A percentile compares a stretch with the other conserved stretches of the same genome.
These are phyloP conservation scores for Mastacembelus armatus DNA, from an alignment of 2,797 vertebrate genomes.

Conservation along the genomic window DNA sequence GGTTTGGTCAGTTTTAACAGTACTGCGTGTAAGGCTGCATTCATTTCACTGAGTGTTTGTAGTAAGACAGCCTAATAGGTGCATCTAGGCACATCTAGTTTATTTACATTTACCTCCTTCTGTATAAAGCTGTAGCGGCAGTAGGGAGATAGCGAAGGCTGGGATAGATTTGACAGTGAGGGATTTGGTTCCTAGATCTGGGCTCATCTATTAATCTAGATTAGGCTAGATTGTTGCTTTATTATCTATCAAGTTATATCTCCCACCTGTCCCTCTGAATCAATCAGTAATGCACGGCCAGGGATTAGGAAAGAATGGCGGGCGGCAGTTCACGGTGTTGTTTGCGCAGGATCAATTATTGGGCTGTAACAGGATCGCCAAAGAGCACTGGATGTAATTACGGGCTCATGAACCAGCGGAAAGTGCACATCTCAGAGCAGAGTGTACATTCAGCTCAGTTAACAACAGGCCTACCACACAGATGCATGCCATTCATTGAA, in stretches of 20 bases:
- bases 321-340: slow-evolving; percentile 72
- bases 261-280: slow-evolving; percentile 83
- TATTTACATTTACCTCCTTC: slow-evolving; percentile 49
- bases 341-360: slow-evolving; percentile 83
- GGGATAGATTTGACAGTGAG: slow-evolving; percentile 49
- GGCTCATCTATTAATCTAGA: slow-evolving; percentile 84
- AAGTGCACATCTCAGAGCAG: slow-evolving; percentile 60
- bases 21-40: slow-evolving; percentile 4
- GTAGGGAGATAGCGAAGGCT: slow-evolving; percentile 45
- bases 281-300: slow-evolving; percentile 85
- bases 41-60: neutral
- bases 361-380: slow-evolving; percentile 81
- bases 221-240: slow-evolving; percentile 85
- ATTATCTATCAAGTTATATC: slow-evolving; percentile 85
- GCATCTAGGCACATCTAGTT: slow-evolving; percentile 19
- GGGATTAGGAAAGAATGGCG: slow-evolving; percentile 81
- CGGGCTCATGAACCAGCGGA: slow-evolving; percentile 71
- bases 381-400: slow-evolving; percentile 79
- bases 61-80: neutral
- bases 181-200: slow-evolving; percentile 79
- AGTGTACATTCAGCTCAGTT: slow-evolving; percentile 30
- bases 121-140: slow-evolving; percentile 44
- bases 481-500: neutral
- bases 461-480: slow-evolving; percentile 3
- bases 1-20: slow-evolving; percentile 30